Conservation (phyloP, 1,140 invertebrate species). For the Phymorhynchus buccinoides region DNA sequence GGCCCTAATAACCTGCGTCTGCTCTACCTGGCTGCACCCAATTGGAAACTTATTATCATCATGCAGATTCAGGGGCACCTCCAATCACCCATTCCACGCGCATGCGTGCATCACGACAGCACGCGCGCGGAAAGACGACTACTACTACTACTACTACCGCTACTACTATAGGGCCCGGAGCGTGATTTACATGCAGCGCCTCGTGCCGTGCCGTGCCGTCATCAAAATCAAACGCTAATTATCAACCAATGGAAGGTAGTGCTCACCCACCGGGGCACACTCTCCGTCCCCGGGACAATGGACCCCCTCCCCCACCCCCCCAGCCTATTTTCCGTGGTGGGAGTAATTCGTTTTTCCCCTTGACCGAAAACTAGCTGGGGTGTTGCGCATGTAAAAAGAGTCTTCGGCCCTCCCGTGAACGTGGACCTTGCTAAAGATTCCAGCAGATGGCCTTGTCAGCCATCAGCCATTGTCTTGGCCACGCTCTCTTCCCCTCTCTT, state of each 20-base stretch:
- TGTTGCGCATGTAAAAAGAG: background rate
- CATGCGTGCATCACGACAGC: conserved; percentile 1
- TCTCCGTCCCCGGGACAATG: background rate
- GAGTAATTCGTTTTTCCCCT: background rate
- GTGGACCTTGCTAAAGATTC: background rate
- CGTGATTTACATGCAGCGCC: background rate
- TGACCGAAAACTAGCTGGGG: conserved; percentile 5
- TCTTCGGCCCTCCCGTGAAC: no score
- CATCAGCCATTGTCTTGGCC: background rate
- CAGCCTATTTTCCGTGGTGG: background rate
- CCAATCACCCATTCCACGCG: conserved; percentile 1
- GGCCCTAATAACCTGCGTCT: background rate
- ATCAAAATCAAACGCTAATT: conserved; percentile 12
- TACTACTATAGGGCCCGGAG: no score
- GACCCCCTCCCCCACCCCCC: no score
- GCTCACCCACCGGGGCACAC: background rate
- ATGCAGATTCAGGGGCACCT: background rate
- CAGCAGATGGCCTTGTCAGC: background rate
- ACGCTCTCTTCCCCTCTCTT: background rate
- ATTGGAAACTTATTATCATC: background rate
- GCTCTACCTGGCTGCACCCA: background rate
- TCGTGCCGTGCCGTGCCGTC: background rate
- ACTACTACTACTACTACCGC: no score
- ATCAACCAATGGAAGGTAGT: background rate
- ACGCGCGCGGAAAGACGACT: background rate